These are phyloP conservation scores for Antheraea pernyi DNA, from an alignment of 1,140 invertebrate species.

Conservation along the genomic window DNA sequence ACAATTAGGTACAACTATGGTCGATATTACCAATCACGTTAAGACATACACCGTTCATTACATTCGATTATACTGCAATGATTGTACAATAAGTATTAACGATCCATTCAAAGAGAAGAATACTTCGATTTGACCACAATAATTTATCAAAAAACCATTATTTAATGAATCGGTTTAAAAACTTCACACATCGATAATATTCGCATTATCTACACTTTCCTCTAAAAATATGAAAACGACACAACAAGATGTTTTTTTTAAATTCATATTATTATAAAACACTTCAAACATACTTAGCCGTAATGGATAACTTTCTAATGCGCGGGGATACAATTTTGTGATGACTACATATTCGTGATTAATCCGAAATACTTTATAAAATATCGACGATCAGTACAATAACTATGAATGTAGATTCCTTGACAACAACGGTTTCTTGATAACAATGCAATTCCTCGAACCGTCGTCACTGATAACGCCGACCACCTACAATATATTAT, in stretches of 20 bases:
- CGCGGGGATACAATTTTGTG: constrained; percentile 62
- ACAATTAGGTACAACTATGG: constrained; percentile 74
- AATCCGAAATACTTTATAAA: constrained; percentile 55
- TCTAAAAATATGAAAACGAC: constrained; percentile 73
- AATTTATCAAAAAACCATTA: constrained; percentile 61
- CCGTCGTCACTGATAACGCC: constrained; percentile 22
- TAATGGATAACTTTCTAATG: constrained; percentile 57
- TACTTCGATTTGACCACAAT: constrained; percentile 65
- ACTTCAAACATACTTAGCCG: constrained; percentile 57
- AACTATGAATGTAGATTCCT: neutral
- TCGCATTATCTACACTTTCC: constrained; percentile 57
- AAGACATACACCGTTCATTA: constrained; percentile 55
- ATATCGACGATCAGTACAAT: constrained; percentile 24
- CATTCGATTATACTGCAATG: constrained; percentile 66
- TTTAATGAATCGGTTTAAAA: constrained; percentile 43
- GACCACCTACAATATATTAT: constrained; percentile 29
- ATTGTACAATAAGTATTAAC: constrained; percentile 68
- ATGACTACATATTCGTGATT: constrained; percentile 66
- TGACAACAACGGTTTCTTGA: neutral
- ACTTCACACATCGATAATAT: constrained; percentile 47
- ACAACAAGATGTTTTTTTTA: constrained; percentile 63
- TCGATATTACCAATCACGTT: constrained; percentile 45
- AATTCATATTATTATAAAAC: constrained; percentile 42
- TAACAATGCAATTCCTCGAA: neutral
- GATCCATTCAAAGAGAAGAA: constrained; percentile 66